A percentile compares a stretch with the other conserved stretches of the same genome.
Evolutionary conservation across 2,113 vertebrate genomes (phyloP).

Genomic region (Rhipidura dahli): DNA sequence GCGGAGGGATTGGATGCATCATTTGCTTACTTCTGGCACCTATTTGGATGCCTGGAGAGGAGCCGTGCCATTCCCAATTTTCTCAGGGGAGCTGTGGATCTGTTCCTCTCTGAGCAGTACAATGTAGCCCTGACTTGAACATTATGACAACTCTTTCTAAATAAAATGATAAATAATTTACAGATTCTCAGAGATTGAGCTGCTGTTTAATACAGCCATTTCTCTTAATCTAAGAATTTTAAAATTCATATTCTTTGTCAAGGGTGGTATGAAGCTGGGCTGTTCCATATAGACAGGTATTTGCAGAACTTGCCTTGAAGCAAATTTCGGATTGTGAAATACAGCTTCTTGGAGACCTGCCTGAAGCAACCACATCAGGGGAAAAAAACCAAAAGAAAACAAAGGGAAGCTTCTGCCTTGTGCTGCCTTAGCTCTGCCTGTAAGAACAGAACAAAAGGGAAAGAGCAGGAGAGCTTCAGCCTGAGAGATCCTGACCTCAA

Average conservation of each 20-base stretch:
- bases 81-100: neutral
- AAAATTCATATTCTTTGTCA: neutral
- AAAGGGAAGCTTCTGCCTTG: neutral
- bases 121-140: neutral
- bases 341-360: neutral
- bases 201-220: neutral
- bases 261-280: neutral
- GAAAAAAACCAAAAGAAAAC: neutral
- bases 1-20: constrained; percentile 23
- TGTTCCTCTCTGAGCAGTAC: neutral
- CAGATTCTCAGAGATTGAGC: neutral
- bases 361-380: neutral
- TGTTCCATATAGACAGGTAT: neutral
- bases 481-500: accelerated
- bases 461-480: neutral
- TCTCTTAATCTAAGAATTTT: neutral
- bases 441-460: neutral
- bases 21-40: constrained; percentile 40
- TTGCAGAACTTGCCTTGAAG: neutral
- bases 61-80: neutral
- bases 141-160: neutral
- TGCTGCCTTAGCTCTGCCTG: neutral
- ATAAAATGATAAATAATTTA: neutral
- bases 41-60: neutral
- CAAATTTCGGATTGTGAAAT: neutral